Percentiles rank a stretch among this genome's conserved stretches.
These are phyloP conservation scores for Euzophera pinguis DNA, from an alignment of 2,888 invertebrate species.

Conservation along the genomic window DNA sequence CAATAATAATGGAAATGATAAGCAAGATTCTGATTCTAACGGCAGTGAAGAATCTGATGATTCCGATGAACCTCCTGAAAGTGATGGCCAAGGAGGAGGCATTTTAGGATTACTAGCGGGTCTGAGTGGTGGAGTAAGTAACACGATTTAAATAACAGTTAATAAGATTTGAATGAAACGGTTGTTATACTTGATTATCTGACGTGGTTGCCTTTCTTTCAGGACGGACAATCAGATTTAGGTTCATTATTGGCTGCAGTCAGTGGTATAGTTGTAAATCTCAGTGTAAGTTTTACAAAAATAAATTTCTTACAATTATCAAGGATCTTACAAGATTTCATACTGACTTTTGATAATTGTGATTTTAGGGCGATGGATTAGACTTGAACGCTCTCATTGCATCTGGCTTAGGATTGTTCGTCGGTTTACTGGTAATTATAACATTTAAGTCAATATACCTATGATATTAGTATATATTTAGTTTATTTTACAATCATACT, in stretches of 20 bases:
- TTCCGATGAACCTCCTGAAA: conserved; percentile 62
- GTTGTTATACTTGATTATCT: background rate
- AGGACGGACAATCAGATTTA: conserved; percentile 71
- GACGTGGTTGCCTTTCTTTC: conserved; percentile 15
- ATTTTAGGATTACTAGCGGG: conserved; percentile 66
- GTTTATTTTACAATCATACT: too few relatives aligned
- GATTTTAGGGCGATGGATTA: conserved; percentile 68
- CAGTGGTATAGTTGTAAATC: conserved; percentile 64
- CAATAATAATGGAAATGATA: conserved; percentile 21
- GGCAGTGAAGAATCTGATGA: conserved; percentile 34
- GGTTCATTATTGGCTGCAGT: conserved; percentile 66
- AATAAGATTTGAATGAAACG: background rate
- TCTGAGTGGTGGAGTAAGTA: conserved; percentile 67
- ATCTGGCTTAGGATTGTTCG: conserved; percentile 64
- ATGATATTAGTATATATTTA: too few relatives aligned
- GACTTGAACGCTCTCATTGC: conserved; percentile 66
- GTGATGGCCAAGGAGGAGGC: conserved; percentile 71
- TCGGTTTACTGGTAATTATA: conserved; percentile 61
- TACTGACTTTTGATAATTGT: conserved; percentile 25
- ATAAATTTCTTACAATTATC: conserved; percentile 1
- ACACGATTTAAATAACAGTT: background rate
- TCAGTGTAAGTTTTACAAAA: conserved; percentile 59
- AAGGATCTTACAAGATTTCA: background rate
- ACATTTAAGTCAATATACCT: background rate
- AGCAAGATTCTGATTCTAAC: conserved; percentile 42